Conservation (phyloP, 2,113 vertebrate genomes). For the Tyrannus savana region DNA sequence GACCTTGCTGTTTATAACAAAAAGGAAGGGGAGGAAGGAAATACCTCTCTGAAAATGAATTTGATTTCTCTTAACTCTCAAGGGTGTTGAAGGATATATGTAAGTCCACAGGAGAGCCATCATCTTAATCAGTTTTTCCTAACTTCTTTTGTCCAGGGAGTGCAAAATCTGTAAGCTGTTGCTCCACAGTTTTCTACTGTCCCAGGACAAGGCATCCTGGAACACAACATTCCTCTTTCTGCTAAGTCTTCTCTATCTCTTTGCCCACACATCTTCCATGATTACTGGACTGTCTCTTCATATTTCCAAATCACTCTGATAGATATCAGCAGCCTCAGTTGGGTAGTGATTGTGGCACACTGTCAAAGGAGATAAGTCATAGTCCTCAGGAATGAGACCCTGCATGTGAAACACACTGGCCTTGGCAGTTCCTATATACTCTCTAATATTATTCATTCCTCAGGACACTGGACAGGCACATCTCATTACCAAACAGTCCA, state of each 20-base stretch:
- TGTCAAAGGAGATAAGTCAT: background rate
- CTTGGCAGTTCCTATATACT: background rate
- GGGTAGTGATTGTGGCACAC: background rate
- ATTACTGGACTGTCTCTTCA: background rate
- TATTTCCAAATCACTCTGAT: background rate
- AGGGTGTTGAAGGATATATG: background rate
- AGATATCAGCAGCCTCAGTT: background rate
- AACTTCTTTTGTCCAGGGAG: background rate
- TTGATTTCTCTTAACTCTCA: background rate
- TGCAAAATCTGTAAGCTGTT: background rate
- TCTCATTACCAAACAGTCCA: background rate
- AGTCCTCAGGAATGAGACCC: background rate
- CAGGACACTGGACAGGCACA: fast-evolving
- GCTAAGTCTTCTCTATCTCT: background rate
- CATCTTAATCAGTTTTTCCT: background rate
- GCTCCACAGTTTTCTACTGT: background rate
- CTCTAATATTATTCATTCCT: background rate
- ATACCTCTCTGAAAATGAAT: background rate
- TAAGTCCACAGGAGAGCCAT: background rate
- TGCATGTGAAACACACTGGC: background rate
- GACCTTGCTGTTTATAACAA: background rate
- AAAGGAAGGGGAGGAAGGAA: background rate
- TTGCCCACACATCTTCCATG: background rate
- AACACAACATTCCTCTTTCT: background rate
- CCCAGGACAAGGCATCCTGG: background rate